Conservation (phyloP, 2,113 vertebrate genomes). For the Myotis yumanensis region DNA sequence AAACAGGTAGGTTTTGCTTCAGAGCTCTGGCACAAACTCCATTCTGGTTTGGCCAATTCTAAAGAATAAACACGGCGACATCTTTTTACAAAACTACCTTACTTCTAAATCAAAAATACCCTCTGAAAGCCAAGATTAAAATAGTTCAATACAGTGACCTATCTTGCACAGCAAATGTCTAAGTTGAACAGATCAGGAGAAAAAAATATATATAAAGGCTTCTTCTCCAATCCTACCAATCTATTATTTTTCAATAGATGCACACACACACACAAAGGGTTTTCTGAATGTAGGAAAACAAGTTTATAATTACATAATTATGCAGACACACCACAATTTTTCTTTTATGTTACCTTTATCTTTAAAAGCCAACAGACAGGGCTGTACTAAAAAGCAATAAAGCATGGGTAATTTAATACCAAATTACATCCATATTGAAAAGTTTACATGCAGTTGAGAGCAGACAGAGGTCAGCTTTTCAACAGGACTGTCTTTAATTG, state of each 20-base stretch:
- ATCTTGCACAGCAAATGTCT: slow-evolving; percentile 26
- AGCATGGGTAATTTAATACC: slow-evolving; percentile 94
- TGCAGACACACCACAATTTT: slow-evolving; percentile 85
- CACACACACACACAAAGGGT: slow-evolving; percentile 76
- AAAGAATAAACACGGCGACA: background rate
- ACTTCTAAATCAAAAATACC: background rate
- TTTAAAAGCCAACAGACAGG: slow-evolving; percentile 87
- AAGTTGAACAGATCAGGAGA: slow-evolving; percentile 59
- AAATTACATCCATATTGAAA: slow-evolving; percentile 97
- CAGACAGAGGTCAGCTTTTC: slow-evolving; percentile 89
- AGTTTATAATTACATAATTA: slow-evolving; percentile 85
- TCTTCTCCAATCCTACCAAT: slow-evolving; percentile 52
- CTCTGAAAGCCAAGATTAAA: slow-evolving; percentile 27
- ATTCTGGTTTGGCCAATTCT: background rate
- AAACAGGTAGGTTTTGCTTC: background rate
- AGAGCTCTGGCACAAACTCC: background rate
- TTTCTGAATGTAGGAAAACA: slow-evolving; percentile 85
- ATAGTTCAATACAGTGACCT: background rate
- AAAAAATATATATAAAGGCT: background rate
- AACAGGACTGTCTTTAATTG: slow-evolving; percentile 89
- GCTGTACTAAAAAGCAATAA: slow-evolving; percentile 92
- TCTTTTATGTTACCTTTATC: slow-evolving; percentile 86
- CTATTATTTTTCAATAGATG: slow-evolving; percentile 74
- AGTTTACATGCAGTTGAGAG: slow-evolving; percentile 93
- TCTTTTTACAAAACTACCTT: background rate